These are phyloP conservation scores for Beroe ovata DNA, from an alignment of 37 sponge, comb jelly and placozoan genomes.

Conservation along the genomic window DNA sequence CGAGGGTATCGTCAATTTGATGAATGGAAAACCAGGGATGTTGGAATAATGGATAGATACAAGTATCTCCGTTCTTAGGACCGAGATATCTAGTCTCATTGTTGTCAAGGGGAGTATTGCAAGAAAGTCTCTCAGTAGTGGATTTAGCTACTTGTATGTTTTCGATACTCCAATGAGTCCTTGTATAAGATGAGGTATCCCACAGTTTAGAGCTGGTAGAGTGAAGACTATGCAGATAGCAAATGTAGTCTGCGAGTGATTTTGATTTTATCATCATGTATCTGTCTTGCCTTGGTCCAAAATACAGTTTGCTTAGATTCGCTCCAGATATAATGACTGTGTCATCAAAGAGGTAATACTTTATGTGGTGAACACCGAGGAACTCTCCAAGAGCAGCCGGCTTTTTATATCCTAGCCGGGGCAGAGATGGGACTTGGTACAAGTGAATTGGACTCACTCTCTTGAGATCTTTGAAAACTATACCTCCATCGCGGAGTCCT, in stretches of 20 bases:
- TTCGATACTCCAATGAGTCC: conserved; percentile 1
- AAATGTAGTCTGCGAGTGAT: conserved; percentile 22
- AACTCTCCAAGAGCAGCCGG: conserved; percentile 1
- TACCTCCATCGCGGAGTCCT: conserved; percentile 8
- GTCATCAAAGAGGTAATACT: conserved; percentile 54
- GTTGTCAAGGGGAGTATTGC: conserved; percentile 4
- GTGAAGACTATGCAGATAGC: not conserved
- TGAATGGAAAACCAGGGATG: not conserved
- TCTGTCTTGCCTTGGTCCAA: conserved; percentile 20
- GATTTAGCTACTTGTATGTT: not conserved
- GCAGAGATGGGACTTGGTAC: not conserved
- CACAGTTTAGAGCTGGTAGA: conserved; percentile 1
- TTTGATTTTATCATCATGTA: conserved; percentile 3
- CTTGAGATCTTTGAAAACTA: not conserved
- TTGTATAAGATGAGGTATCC: not conserved
- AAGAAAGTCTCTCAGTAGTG: not conserved
- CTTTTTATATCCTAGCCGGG: not conserved
- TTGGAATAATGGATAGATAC: conserved; percentile 26
- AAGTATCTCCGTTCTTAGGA: conserved; percentile 17
- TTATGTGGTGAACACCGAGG: conserved; percentile 52
- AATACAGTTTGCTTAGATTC: conserved; percentile 26
- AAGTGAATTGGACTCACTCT: not conserved
- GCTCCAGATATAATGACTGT: conserved; percentile 58
- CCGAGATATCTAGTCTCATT: not conserved
- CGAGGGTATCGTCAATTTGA: conserved; percentile 50